These are phyloP conservation scores for Micromesistius poutassou DNA, from an alignment of 2,797 vertebrate genomes.

Conservation along the genomic window DNA sequence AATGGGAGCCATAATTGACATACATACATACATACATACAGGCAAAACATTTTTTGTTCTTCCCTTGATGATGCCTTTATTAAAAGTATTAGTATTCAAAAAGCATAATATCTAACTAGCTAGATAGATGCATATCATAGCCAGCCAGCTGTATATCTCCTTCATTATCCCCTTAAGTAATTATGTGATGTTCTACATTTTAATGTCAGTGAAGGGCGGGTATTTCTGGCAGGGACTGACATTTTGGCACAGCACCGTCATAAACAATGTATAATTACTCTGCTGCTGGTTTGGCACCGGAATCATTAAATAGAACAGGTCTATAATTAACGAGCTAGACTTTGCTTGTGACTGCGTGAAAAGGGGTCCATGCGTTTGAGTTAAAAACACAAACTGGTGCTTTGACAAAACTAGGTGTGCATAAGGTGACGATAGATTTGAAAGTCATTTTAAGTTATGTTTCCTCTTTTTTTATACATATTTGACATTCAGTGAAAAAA, in stretches of 20 bases:
- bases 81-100: neutral
- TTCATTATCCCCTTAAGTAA: neutral
- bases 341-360: neutral
- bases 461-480: neutral
- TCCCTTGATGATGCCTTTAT: neutral
- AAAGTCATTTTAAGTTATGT: neutral
- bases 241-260: neutral
- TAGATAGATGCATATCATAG: neutral
- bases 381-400: conserved; percentile 2
- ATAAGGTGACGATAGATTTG: neutral
- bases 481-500: neutral
- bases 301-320: conserved; percentile 3
- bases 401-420: neutral
- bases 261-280: neutral
- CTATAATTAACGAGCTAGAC: neutral
- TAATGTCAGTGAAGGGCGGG: neutral
- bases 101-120: neutral
- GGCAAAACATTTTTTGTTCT: too few species aligned
- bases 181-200: neutral
- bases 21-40: too few species aligned
- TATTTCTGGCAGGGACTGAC: neutral
- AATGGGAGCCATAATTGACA: too few species aligned
- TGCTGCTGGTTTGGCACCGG: neutral
- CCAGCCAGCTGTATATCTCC: neutral
- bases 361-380: conserved; percentile 12